phyloP scores from a whole-genome alignment of 2,113 vertebrate genomes.

The Lota lota region DNA sequence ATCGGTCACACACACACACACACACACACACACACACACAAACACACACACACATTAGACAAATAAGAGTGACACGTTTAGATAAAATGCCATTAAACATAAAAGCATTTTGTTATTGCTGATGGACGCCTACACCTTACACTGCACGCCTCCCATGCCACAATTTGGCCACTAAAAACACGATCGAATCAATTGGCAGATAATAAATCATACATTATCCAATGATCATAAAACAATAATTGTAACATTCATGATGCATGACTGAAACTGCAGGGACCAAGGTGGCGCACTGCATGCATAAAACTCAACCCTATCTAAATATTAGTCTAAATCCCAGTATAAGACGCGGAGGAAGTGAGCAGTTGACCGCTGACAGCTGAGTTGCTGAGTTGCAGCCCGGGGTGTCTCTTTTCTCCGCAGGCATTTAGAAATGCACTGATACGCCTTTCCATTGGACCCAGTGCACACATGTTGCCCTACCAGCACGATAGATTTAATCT shows the following conservation, averaged over 20 bases:
- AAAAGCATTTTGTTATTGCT: background rate
- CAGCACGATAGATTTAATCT: too few relatives aligned
- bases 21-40: too few relatives aligned
- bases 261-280: conserved; percentile 27
- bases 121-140: background rate
- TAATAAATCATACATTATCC: conserved; percentile 65
- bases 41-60: background rate
- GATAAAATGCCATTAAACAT: conserved; percentile 1
- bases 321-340: conserved; percentile 66
- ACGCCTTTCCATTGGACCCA: background rate
- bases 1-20: too few relatives aligned
- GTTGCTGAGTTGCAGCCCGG: conserved; percentile 46
- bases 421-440: conserved; percentile 30
- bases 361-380: conserved; percentile 68
- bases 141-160: background rate
- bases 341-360: conserved; percentile 66
- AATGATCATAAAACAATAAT: conserved; percentile 46
- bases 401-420: conserved; percentile 48
- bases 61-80: background rate
- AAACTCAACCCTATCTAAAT: conserved; percentile 72
- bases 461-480: background rate
- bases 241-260: conserved; percentile 49
- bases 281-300: conserved; percentile 51
- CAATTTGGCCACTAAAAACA: conserved; percentile 9
- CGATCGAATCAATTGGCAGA: conserved; percentile 57